These are phyloP conservation scores for Chironomus riparius DNA, from an alignment of 2,888 invertebrate species.

Conservation along the genomic window DNA sequence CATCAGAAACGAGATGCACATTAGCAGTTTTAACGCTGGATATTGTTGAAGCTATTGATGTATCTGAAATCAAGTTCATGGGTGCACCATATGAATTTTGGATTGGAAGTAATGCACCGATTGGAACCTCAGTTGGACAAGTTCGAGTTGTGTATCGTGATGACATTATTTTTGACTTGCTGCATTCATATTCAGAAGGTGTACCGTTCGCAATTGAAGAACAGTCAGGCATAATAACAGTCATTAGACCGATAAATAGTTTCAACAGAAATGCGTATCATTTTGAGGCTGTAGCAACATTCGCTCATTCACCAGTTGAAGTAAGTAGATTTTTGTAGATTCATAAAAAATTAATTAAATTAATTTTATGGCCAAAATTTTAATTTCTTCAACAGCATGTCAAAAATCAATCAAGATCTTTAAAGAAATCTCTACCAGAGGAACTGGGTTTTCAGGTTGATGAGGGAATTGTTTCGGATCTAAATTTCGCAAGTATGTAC, in stretches of 20 bases:
- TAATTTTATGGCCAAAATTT: background rate
- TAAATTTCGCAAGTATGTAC: slow-evolving; percentile 22
- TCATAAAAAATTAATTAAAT: background rate
- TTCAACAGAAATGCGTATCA: slow-evolving; percentile 61
- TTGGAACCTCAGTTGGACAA: slow-evolving; percentile 80
- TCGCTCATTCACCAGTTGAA: slow-evolving; percentile 32
- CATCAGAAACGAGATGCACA: slow-evolving; percentile 71
- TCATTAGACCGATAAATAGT: slow-evolving; percentile 63
- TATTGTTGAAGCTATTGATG: slow-evolving; percentile 47
- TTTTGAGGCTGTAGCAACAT: slow-evolving; percentile 73
- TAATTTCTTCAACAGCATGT: slow-evolving; percentile 5
- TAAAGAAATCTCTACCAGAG: slow-evolving; percentile 18
- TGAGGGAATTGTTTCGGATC: slow-evolving; percentile 19
- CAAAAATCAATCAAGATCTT: slow-evolving; percentile 15
- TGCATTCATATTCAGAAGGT: slow-evolving; percentile 81
- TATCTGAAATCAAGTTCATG: slow-evolving; percentile 63
- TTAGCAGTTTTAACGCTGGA: slow-evolving; percentile 78
- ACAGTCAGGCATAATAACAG: slow-evolving; percentile 68
- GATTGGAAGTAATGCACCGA: slow-evolving; percentile 76
- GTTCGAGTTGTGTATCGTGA: slow-evolving; percentile 65
- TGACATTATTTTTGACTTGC: slow-evolving; percentile 63
- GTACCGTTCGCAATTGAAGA: slow-evolving; percentile 91
- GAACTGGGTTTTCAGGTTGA: slow-evolving; percentile 24
- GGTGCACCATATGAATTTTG: slow-evolving; percentile 84
- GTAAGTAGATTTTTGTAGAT: slow-evolving; percentile 5